Evolutionary conservation across 37 sponge, comb jelly and placozoan species (phyloP), one percentile per base, ranked within the genome.

Genomic region (Corticium candelabrum): DNA sequence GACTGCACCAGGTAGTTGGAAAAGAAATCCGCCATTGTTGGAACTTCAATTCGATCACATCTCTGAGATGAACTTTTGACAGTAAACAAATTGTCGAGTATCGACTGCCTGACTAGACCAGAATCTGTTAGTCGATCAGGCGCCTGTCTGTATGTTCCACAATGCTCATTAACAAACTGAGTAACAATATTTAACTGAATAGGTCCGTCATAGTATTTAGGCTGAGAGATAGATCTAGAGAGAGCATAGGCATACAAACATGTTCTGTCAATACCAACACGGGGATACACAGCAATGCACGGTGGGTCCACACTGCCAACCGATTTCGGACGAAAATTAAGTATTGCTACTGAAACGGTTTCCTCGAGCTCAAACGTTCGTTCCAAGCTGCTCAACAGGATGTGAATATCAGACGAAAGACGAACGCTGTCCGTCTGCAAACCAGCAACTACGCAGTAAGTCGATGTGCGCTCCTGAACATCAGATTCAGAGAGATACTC

Each of bases 111-210:
- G 4, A 73, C 39, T 4, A 77, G 67, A 3, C 90, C 90, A 32
- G 77, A 81, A 32, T 35, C 41, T 35, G 71, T 83, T 1, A 89
- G 30, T 3, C 67, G 41, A 39, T 86, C 90, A 3, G 32, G 38
- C 0, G 67, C 2, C 0, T 80, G 83, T 1, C 86, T 68, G 79
- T 69, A 86, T n/a, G 78, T 43, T 1, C 81, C 75, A 76, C 90
- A 89, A 38, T 83, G 76, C 69, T 85, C 80, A 50, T 89, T 89
- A 31, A 89, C 36, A 67, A 80, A 89, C 40, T 83, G 68, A 3
- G 86, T 81, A 37, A 89, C 67, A 50, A 50, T 11, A 21, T 11
- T 11, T 21, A 50, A 11, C 62, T 50, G 62, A 27, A 50, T 11
- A 27, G 62, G 62, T 11, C 62, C 62, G 11, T 11, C 21, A 21